Percentiles rank a stretch among this genome's conserved stretches.
phyloP scores from a whole-genome alignment of 2,797 vertebrate species.

The Smutsia temminckii region DNA sequence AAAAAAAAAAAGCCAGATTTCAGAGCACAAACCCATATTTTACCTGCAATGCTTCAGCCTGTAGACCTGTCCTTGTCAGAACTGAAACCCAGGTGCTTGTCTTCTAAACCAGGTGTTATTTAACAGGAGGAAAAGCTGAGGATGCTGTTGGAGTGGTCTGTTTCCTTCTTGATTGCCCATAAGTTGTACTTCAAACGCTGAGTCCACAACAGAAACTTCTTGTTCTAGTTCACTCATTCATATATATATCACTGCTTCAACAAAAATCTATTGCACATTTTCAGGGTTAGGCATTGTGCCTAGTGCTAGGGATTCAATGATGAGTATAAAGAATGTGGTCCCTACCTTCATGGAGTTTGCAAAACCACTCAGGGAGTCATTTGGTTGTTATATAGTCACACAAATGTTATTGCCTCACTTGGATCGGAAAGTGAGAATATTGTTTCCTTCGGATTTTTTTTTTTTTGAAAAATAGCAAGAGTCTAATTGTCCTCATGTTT shows the following conservation, averaged over 20 bases:
- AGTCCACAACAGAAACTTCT: background rate
- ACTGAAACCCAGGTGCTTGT: background rate
- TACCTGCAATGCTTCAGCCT: background rate
- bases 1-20: background rate
- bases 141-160: background rate
- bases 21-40: background rate
- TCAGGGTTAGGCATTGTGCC: background rate
- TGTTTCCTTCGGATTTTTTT: background rate
- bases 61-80: background rate
- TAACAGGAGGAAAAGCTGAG: background rate
- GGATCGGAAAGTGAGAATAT: background rate
- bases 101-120: background rate
- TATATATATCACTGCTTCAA: background rate
- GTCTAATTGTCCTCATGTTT: background rate
- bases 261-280: background rate
- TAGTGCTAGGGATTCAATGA: background rate
- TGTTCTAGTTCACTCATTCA: background rate
- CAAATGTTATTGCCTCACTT: background rate
- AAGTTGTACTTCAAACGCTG: background rate
- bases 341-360: background rate
- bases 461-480: background rate
- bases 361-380: background rate
- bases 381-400: background rate
- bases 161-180: background rate
- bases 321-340: background rate